Conservation (phyloP, 2,797 vertebrate genomes). For the Acridotheres tristis region DNA sequence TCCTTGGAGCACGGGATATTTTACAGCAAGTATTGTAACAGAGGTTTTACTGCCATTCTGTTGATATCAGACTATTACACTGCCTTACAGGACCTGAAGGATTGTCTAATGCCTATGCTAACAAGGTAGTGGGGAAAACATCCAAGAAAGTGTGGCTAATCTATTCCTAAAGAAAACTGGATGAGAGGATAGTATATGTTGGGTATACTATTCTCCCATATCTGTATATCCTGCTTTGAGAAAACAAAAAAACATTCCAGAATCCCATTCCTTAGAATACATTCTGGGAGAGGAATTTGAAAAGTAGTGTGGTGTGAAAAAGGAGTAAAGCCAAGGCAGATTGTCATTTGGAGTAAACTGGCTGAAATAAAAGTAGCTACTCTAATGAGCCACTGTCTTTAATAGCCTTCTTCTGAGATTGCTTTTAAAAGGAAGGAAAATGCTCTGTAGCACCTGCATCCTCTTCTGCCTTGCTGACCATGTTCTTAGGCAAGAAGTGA, state of each 20-base stretch:
- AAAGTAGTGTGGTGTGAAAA: background rate
- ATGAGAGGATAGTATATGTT: background rate
- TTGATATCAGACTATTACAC: background rate
- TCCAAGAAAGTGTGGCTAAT: background rate
- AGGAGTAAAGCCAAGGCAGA: background rate
- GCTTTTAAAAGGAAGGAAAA: background rate
- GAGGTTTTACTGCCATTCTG: background rate
- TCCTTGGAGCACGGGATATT: background rate
- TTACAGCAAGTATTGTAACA: background rate
- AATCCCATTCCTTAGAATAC: background rate
- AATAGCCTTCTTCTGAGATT: background rate
- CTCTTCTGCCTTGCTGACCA: background rate
- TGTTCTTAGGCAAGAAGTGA: background rate
- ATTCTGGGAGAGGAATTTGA: background rate
- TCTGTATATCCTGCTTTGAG: background rate
- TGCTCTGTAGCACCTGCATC: background rate
- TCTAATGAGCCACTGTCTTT: background rate
- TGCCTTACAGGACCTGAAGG: background rate
- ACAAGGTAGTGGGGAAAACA: background rate
- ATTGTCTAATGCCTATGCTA: background rate
- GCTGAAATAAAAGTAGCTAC: background rate
- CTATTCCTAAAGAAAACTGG: background rate
- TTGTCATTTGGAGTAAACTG: background rate
- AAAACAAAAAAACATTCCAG: background rate
- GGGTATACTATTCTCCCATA: background rate